A percentile compares a stretch with the other conserved stretches of the same genome.
phyloP scores from a whole-genome alignment of 2,888 invertebrate genomes.

The Cynaeus angustus region DNA sequence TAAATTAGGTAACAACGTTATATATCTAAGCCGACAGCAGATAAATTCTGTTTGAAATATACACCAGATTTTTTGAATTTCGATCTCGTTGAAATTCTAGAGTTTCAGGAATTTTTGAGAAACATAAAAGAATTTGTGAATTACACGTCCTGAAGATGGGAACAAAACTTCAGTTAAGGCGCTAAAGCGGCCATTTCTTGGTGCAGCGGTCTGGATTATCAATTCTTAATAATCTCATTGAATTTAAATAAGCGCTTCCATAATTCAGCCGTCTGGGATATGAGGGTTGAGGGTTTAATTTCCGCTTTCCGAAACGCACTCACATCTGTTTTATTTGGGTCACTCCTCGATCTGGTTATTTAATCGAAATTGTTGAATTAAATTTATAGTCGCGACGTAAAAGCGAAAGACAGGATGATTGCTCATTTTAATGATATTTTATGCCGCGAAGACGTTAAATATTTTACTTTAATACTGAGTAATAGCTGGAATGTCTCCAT shows the following conservation, averaged over 20 bases:
- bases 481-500: conserved; percentile 60
- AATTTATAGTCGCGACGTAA: conserved; percentile 32
- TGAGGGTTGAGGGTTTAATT: conserved; percentile 41
- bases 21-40: too few species aligned
- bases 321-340: conserved; percentile 40
- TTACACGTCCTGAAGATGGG: too few species aligned
- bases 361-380: conserved; percentile 36
- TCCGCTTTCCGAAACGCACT: conserved; percentile 27
- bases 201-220: conserved; percentile 4
- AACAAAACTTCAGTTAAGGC: too few species aligned
- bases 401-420: conserved; percentile 30
- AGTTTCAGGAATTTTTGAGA: too few species aligned
- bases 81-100: too few species aligned
- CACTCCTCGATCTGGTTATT: conserved; percentile 24
- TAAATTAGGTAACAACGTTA: too few species aligned
- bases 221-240: conserved; percentile 39
- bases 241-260: conserved; percentile 29
- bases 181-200: neutral
- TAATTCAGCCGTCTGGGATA: conserved; percentile 36
- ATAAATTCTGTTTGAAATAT: too few species aligned
- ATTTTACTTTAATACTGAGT: conserved; percentile 60
- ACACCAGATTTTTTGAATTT: too few species aligned
- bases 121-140: too few species aligned
- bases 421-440: conserved; percentile 45
- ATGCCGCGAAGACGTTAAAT: conserved; percentile 52